Evolutionary conservation across 2,888 invertebrate species (phyloP), one percentile per base, ranked within the genome.

Genomic region (Gnatocerus cornutus): DNA sequence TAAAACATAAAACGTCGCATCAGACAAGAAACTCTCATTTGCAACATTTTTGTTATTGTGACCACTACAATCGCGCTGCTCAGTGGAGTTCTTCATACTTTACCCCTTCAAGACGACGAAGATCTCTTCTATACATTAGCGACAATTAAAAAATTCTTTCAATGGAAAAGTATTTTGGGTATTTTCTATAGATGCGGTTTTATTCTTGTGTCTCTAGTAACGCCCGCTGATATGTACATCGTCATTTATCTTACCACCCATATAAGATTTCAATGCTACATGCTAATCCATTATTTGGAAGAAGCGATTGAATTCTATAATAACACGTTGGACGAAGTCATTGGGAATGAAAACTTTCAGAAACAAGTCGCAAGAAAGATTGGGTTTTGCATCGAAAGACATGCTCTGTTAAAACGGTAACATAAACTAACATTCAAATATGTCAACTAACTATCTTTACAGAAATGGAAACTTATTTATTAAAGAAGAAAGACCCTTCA

Each of bases 71-170:
- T 21, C 1, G 48, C 21, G n/a, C 8, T 37, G 14, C 8, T 55
- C 0, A 39, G 39, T 39, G 55, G 37, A 10, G 6, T 39, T 12
- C 10, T 55, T 13, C 55, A 55, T 39, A 21, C 14, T 5, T 33
- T 55, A 7, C 55, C 55, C 9, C 3, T 39, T 3, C 39, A 55
- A 21, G 55, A 21, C 10, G 55, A 55, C 37, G 13, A 14, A 3
- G 39, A 55, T 2, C 12, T 55, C 10, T 55, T 55, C 39, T 55
- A 55, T 13, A 13, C 55, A 33, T 16, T 55, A 6, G 55, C 21
- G n/a, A 14, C 37, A 2, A 37, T 55, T 39, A n/a, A 14, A 10
- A 14, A 55, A 14, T 39, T 39, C 16, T 5, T 9, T 8, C 55
- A 14, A 21, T 55, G 39, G 39, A 13, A 21, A n/a, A 39, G 5